phyloP scores from a whole-genome alignment of 2,888 invertebrate genomes.

The Nephrocerus scutellatus region DNA sequence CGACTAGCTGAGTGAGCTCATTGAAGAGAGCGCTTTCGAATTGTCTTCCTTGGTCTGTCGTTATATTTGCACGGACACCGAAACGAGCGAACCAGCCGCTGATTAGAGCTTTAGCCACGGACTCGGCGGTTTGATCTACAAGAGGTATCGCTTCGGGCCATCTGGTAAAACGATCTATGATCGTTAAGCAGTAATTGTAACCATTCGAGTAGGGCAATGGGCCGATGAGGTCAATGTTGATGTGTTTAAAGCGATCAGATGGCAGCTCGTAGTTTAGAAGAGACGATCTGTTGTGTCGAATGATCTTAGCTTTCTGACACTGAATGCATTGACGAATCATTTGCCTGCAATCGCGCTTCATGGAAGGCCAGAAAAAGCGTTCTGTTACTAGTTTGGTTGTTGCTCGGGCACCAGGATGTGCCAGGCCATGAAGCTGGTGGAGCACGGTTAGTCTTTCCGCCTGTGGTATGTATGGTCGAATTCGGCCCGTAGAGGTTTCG shows the following conservation, averaged over 20 bases:
- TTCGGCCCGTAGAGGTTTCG: neutral
- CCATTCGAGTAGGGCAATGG: constrained; percentile 7
- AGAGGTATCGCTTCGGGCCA: constrained; percentile 13
- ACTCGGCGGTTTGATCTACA: constrained; percentile 4
- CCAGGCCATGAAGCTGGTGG: neutral
- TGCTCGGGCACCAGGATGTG: constrained; percentile 4
- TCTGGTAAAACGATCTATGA: constrained; percentile 10
- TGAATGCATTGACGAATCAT: neutral
- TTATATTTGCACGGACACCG: constrained; percentile 5
- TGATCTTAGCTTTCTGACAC: too few species aligned
- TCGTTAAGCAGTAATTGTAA: neutral
- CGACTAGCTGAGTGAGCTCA: constrained; percentile 3
- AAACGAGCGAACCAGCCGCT: constrained; percentile 6
- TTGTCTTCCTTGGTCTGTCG: constrained; percentile 10
- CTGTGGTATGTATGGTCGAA: constrained; percentile 9
- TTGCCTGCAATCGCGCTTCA: neutral
- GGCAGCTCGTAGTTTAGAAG: neutral
- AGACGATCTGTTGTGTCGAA: neutral
- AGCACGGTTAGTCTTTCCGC: neutral
- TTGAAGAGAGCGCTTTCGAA: constrained; percentile 8
- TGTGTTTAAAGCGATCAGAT: constrained; percentile 5
- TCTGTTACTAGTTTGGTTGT: neutral
- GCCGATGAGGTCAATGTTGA: constrained; percentile 8
- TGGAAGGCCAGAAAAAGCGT: constrained; percentile 7
- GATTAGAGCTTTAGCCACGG: neutral